Conservation (phyloP, 2,113 vertebrate species). For the Pavo muticus region DNA sequence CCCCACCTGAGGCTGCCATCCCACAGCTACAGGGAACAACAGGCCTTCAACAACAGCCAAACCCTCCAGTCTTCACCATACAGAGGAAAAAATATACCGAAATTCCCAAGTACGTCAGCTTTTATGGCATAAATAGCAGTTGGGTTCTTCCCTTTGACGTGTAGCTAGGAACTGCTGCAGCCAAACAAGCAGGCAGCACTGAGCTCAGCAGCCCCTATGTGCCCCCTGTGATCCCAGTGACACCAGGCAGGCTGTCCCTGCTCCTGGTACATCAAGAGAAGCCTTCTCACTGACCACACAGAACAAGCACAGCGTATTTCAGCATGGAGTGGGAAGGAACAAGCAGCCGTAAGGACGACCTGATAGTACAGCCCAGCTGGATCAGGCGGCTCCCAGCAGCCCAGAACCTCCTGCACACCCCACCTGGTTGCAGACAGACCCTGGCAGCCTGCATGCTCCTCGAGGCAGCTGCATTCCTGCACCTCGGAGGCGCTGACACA, state of each 20-base stretch:
- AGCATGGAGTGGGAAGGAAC: too few relatives aligned
- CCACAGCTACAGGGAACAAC: neutral
- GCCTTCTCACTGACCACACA: too few relatives aligned
- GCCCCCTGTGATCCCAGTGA: neutral
- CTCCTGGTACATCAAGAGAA: too few relatives aligned
- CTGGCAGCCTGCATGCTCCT: neutral
- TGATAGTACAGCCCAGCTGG: accelerated
- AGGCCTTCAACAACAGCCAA: neutral
- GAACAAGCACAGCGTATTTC: too few relatives aligned
- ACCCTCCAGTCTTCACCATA: accelerated
- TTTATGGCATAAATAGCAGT: neutral
- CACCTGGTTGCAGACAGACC: neutral
- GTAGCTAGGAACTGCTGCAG: constrained; percentile 18
- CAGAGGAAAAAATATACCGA: neutral
- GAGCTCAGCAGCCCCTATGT: neutral
- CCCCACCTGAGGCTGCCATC: neutral
- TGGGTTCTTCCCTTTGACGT: constrained; percentile 2
- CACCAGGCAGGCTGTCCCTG: too few relatives aligned
- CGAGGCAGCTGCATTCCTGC: accelerated
- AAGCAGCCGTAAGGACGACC: too few relatives aligned
- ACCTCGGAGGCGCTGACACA: neutral
- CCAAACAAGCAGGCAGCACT: neutral
- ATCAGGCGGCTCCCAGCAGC: accelerated
- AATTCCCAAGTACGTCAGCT: neutral
- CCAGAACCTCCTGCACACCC: neutral